phyloP scores from a whole-genome alignment of 1,140 invertebrate species.

The Sycobia sp. region DNA sequence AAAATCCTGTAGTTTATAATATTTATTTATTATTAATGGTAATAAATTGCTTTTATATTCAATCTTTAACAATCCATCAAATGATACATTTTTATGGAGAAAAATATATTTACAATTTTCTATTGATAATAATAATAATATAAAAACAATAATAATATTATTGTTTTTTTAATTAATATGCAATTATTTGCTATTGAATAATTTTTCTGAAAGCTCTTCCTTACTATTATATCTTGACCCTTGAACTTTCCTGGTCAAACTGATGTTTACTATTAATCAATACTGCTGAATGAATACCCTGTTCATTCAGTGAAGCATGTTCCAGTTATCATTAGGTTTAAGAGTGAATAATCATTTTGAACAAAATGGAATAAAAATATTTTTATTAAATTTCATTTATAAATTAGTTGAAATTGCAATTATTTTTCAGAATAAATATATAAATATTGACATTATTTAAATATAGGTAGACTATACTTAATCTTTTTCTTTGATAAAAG shows the following conservation, averaged over 20 bases:
- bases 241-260: slow-evolving; percentile 30
- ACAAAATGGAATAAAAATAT: slow-evolving; percentile 9
- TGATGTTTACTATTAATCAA: slow-evolving; percentile 35
- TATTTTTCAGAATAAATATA: neutral
- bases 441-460: no score
- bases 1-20: no score
- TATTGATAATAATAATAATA: no score
- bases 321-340: slow-evolving; percentile 24
- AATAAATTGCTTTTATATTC: no score
- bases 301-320: slow-evolving; percentile 28
- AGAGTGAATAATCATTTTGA: slow-evolving; percentile 22
- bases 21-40: no score
- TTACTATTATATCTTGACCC: slow-evolving; percentile 26
- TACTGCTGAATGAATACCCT: slow-evolving; percentile 33
- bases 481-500: neutral
- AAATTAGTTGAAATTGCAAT: neutral
- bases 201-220: neutral
- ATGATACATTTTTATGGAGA: no score
- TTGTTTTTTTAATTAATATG: no score
- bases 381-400: neutral
- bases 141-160: no score
- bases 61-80: no score
- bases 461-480: no score
- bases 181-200: neutral
- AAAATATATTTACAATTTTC: no score